Conservation (phyloP, 2,888 invertebrate genomes). For the Tanypteryx hageni region DNA sequence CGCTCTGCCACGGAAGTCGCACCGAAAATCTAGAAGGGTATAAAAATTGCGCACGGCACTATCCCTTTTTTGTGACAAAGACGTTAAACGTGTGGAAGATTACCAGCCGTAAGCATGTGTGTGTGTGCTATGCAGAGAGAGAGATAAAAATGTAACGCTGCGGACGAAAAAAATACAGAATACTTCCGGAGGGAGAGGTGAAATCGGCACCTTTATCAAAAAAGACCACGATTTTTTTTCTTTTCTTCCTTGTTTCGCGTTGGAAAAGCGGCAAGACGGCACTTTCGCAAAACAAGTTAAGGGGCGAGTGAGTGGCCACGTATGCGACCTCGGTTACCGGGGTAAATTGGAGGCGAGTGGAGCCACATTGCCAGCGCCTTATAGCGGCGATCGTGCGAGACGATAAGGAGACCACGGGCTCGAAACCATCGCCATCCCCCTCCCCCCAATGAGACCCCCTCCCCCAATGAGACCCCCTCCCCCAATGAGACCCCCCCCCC, state of each 20-base stretch:
- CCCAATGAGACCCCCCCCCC: too few species aligned
- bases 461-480: not conserved
- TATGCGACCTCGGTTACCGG: conserved; percentile 42
- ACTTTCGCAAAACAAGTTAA: conserved; percentile 19
- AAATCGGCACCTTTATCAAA: conserved; percentile 16
- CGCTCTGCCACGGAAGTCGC: too few species aligned
- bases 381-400: conserved; percentile 42
- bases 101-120: conserved; percentile 1
- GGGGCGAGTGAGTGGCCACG: not conserved
- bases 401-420: conserved; percentile 30
- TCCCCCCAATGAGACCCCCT: not conserved
- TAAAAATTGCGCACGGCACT: not conserved
- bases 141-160: not conserved
- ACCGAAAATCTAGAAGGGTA: too few species aligned
- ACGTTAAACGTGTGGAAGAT: conserved; percentile 11
- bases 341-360: conserved; percentile 43
- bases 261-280: not conserved
- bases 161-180: not conserved
- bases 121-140: not conserved
- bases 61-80: not conserved
- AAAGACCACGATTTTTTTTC: not conserved
- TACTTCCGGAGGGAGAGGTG: not conserved
- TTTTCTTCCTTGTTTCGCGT: not conserved
- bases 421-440: conserved; percentile 2
- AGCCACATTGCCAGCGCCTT: conserved; percentile 29